Base-by-base conservation (phyloP, 2,113 vertebrate species). In the Tetrax tetrax region DNA sequence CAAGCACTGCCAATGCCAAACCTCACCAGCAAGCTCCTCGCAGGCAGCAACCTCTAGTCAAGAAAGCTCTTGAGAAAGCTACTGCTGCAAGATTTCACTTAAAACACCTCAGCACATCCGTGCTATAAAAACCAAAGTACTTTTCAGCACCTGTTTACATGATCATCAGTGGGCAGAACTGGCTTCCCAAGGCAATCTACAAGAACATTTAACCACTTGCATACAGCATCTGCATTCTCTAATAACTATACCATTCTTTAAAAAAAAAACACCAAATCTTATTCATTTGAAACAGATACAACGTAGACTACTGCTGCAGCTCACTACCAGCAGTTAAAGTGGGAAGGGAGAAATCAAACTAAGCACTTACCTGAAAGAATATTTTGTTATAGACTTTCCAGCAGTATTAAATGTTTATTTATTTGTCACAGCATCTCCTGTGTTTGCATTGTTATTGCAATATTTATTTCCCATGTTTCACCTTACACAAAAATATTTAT, bases 221-320 rank as follows among this genome's bases (percentile, higher is more conserved):
- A 16, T 33, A 8, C 5, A 29, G 25, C 22, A 33, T 6, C 68
- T 12, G 37, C 1, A 0, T 31, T 28, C 14, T 28, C 43, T 51
- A 87, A n/a, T 12, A 50, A 16, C 14, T 5, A 6, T 0, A 6
- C 11, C 14, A 3, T 22, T 48, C 3, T 41, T 43, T 43, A 2
- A 28, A 31, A 43, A 48, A 35, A 37, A 53, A 41, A 2, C 15
- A 28, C 38, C 10, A 28, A 9, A 28, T 31, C 10, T 29, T 23
- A 24, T 0, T 19, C 13, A 28, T 8, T 31, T 63, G 47, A 33
- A 54, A 59, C 25, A 47, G 18, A 41, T 3, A 7, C 4, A 10
- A 7, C 1, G 4, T 2, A 4, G 47, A 43, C 29, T 10, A 28
- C 24, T 7, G 27, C 6, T 29, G 33, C 33, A 66, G n/a, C 15